These are phyloP conservation scores for Spinus olivaceus DNA, from an alignment of 2,797 vertebrate species.

Conservation along the genomic window DNA sequence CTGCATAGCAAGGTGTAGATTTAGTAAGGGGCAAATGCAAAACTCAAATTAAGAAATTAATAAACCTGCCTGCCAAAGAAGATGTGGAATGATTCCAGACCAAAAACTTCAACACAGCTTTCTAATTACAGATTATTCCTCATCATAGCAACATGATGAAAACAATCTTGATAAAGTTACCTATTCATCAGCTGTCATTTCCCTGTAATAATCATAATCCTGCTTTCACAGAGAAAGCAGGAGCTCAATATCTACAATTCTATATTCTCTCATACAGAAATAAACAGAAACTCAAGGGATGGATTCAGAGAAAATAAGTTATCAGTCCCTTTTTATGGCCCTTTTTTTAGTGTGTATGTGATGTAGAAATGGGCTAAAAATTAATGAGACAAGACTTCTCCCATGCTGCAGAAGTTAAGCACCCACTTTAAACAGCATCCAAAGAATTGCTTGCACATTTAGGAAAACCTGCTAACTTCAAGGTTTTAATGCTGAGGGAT, in stretches of 20 bases:
- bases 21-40: background rate
- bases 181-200: conserved; percentile 34
- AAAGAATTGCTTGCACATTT: background rate
- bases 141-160: background rate
- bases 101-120: background rate
- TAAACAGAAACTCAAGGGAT: background rate
- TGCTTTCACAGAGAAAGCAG: background rate
- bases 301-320: background rate
- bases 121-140: conserved; percentile 42
- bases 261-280: background rate
- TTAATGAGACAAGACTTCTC: background rate
- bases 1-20: background rate
- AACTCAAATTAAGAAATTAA: background rate
- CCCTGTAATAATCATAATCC: background rate
- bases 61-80: background rate
- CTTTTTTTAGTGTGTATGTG: background rate
- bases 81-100: background rate
- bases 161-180: conserved; percentile 44
- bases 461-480: background rate
- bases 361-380: background rate
- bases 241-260: background rate
- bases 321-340: background rate
- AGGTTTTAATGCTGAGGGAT: background rate
- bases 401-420: background rate
- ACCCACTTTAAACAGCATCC: background rate